These are phyloP conservation scores for Syrmaticus mikado DNA, from an alignment of 2,113 vertebrate genomes.

Conservation along the genomic window DNA sequence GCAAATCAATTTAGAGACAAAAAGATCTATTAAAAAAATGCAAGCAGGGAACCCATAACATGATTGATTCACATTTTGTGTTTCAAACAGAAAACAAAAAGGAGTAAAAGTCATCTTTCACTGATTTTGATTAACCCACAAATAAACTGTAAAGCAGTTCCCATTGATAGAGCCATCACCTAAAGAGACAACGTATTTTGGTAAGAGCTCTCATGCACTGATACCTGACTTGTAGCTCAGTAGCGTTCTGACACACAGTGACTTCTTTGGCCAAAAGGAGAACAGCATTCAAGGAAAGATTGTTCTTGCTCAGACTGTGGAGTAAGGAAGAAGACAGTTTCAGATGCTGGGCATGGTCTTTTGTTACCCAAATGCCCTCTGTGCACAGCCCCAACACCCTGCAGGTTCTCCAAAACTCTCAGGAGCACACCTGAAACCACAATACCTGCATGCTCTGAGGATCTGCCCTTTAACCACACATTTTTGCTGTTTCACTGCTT, in stretches of 20 bases:
- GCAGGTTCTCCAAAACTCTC: neutral
- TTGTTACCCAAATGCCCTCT: neutral
- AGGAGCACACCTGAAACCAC: neutral
- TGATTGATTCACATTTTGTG: neutral
- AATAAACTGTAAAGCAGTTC: neutral
- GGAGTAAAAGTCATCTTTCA: too few relatives aligned
- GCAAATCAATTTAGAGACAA: neutral
- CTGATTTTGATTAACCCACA: neutral
- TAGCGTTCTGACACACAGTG: neutral
- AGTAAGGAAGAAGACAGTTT: neutral
- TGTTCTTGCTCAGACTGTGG: slow-evolving; percentile 76
- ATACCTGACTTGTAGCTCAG: slow-evolving; percentile 68
- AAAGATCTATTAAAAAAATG: neutral
- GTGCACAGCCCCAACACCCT: neutral
- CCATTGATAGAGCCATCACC: neutral
- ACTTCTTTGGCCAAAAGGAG: slow-evolving; percentile 64
- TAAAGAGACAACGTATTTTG: neutral
- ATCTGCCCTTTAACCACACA: neutral
- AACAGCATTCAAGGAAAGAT: slow-evolving; percentile 27
- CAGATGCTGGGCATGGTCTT: neutral
- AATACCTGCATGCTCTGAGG: neutral
- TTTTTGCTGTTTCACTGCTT: neutral
- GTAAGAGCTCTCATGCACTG: neutral
- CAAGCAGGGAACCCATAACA: neutral
- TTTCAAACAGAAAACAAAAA: neutral